Evolutionary conservation across 2,797 vertebrate genomes (phyloP).

Genomic region (Pangasius krempfi): DNA sequence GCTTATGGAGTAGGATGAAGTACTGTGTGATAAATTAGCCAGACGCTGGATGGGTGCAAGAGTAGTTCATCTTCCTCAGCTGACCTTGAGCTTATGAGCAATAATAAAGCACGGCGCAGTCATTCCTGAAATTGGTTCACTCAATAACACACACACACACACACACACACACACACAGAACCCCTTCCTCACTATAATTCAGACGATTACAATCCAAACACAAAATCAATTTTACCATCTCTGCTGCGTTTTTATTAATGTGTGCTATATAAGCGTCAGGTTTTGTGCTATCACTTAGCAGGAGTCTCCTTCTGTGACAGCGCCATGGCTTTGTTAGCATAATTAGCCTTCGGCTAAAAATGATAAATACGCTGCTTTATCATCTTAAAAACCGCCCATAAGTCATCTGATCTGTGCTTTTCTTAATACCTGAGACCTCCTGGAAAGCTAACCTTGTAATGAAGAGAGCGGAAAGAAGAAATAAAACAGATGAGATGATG

Average conservation of each 20-base stretch:
- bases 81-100: constrained; percentile 82
- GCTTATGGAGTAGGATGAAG: constrained; percentile 47
- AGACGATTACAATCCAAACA: constrained; percentile 46
- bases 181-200: constrained; percentile 41
- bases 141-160: constrained; percentile 67
- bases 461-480: neutral
- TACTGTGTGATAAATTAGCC: constrained; percentile 72
- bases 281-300: neutral
- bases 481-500: neutral
- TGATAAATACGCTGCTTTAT: constrained; percentile 31
- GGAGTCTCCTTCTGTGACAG: neutral
- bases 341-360: constrained; percentile 33
- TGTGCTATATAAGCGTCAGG: neutral
- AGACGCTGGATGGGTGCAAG: constrained; percentile 60
- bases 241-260: constrained; percentile 34
- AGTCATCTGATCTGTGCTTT: constrained; percentile 27
- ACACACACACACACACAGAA: constrained; percentile 60
- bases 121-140: constrained; percentile 78
- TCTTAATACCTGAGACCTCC: constrained; percentile 57
- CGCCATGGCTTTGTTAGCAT: constrained; percentile 20
- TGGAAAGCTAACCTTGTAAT: neutral
- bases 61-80: constrained; percentile 73
- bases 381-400: constrained; percentile 27
- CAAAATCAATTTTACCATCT: constrained; percentile 55
- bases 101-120: constrained; percentile 77